Evolutionary conservation across 2,888 invertebrate genomes (phyloP).

Genomic region (Eupithecia abbreviata): DNA sequence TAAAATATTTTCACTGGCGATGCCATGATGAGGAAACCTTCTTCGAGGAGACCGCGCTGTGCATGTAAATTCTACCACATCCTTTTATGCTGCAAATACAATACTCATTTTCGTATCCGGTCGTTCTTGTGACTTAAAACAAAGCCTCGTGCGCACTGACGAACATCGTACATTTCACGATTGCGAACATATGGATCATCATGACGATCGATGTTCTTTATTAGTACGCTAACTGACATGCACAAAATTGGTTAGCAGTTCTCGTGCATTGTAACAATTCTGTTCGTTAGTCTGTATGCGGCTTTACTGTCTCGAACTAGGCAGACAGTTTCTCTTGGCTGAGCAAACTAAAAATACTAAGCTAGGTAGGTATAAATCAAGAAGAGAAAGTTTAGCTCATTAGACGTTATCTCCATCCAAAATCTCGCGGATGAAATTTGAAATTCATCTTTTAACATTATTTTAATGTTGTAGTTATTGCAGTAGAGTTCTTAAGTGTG

Average conservation of each 20-base stretch:
- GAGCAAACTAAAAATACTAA: conserved; percentile 23
- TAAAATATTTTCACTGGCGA: conserved; percentile 44
- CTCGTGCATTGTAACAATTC: neutral
- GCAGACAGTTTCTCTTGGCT: conserved; percentile 25
- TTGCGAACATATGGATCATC: neutral
- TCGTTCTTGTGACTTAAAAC: conserved; percentile 39
- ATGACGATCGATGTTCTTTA: neutral
- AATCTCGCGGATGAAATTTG: conserved; percentile 29
- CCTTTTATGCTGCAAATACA: conserved; percentile 70
- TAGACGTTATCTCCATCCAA: conserved; percentile 27
- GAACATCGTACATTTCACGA: neutral
- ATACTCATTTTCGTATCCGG: conserved; percentile 68
- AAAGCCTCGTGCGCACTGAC: neutral
- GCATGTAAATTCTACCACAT: conserved; percentile 78
- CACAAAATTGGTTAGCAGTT: neutral
- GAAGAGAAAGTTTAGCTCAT: conserved; percentile 36
- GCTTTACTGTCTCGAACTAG: conserved; percentile 14
- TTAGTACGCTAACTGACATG: neutral
- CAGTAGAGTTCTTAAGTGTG: neutral
- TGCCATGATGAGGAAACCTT: conserved; percentile 30
- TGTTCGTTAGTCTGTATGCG: neutral
- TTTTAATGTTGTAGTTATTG: conserved; percentile 3
- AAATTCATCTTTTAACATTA: conserved; percentile 20
- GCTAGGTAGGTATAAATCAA: conserved; percentile 16
- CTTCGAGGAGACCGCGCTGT: conserved; percentile 52